Conservation (phyloP, 2,797 vertebrate genomes). For the Vespertilio murinus region DNA sequence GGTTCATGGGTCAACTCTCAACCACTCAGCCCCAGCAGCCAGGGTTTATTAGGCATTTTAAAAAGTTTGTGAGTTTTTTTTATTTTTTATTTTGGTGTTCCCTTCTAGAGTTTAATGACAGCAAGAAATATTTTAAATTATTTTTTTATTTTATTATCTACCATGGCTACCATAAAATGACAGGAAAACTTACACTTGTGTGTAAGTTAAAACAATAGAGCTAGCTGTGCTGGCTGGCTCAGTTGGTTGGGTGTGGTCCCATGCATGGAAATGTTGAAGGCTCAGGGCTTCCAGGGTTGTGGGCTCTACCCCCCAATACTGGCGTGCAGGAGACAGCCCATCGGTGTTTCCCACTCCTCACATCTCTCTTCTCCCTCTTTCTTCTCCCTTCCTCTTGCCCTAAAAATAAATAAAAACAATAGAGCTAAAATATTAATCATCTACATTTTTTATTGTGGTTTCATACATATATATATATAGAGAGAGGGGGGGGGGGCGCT, state of each 20-base stretch:
- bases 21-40: too few species aligned
- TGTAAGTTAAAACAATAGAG: not conserved
- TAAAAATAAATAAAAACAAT: not conserved
- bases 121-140: conserved; percentile 4
- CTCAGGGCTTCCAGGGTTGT: not conserved
- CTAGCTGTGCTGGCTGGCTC: not conserved
- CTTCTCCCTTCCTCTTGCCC: not conserved
- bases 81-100: not conserved
- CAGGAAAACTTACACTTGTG: not conserved
- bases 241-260: not conserved
- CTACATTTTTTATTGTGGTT: conserved; percentile 6
- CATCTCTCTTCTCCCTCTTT: not conserved
- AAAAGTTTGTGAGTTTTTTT: not conserved
- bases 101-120: conserved; percentile 9
- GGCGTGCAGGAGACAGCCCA: not conserved
- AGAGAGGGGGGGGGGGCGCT: too few species aligned
- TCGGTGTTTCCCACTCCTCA: not conserved
- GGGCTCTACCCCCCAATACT: not conserved
- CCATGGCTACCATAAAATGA: not conserved
- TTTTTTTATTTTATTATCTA: conserved; percentile 11
- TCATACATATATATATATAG: not conserved
- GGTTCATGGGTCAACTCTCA: too few species aligned
- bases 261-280: not conserved
- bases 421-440: not conserved
- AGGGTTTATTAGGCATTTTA: not conserved